Conservation (phyloP, 2,888 invertebrate genomes). For the Acanthopleura granulata region DNA sequence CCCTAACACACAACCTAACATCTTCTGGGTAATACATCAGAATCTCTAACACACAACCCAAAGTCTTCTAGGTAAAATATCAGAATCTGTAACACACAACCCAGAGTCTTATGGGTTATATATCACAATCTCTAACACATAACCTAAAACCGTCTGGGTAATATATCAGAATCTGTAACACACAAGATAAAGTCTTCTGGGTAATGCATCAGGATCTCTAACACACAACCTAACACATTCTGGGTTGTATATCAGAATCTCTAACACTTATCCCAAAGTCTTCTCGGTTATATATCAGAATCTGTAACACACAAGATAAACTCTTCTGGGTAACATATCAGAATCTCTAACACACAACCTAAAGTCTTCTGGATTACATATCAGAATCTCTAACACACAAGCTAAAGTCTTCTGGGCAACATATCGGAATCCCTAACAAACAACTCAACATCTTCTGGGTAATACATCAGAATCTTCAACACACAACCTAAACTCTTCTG, state of each 20-base stretch:
- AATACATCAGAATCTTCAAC: background rate
- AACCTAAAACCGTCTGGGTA: slow-evolving; percentile 73
- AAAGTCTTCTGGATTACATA: too few species aligned
- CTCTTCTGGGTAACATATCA: slow-evolving; percentile 74
- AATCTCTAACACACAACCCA: background rate
- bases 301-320: slow-evolving; percentile 43
- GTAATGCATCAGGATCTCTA: background rate
- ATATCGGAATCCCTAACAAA: too few species aligned
- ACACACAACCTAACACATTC: background rate
- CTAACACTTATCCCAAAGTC: too few species aligned
- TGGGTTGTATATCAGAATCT: too few species aligned
- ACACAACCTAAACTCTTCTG: slow-evolving; percentile 65
- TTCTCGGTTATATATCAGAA: background rate
- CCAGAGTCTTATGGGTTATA: too few species aligned
- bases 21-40: too few species aligned
- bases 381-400: background rate
- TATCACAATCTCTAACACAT: slow-evolving; percentile 17
- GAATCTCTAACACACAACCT: too few species aligned
- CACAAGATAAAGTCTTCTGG: too few species aligned
- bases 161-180: slow-evolving; percentile 70
- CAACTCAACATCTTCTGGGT: too few species aligned
- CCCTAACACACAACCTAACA: too few species aligned
- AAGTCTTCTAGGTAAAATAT: background rate
- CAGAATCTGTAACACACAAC: too few species aligned
- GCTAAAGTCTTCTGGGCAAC: background rate